Percentiles rank a stretch among this genome's conserved stretches.
These are phyloP conservation scores for Sitta europaea DNA, from an alignment of 2,113 vertebrate species.

Conservation along the genomic window DNA sequence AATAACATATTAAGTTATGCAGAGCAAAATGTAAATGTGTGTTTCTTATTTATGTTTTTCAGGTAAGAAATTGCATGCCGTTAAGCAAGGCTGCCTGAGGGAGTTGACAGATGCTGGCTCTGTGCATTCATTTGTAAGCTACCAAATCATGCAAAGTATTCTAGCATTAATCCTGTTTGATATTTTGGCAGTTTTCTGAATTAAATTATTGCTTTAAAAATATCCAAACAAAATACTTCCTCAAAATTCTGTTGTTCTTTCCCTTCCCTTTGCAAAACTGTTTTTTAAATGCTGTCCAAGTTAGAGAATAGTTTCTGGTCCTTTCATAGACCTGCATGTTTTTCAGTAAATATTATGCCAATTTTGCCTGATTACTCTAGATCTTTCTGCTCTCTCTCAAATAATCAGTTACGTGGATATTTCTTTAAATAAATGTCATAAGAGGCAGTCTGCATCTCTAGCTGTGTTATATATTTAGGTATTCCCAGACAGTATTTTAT, in stretches of 20 bases:
- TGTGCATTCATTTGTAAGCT: conserved; percentile 73
- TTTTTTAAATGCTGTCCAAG: background rate
- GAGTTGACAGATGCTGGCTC: conserved; percentile 75
- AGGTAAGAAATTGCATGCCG: conserved; percentile 79
- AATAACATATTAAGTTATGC: conserved; percentile 63
- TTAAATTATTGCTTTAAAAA: background rate
- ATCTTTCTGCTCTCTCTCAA: background rate
- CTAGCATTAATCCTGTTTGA: conserved; percentile 25
- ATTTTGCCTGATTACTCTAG: background rate
- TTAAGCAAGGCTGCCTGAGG: conserved; percentile 72
- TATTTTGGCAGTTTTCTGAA: conserved; percentile 12
- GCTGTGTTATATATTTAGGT: background rate
- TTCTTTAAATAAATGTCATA: background rate
- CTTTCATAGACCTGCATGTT: background rate
- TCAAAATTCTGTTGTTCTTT: background rate
- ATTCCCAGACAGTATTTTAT: background rate
- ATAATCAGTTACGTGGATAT: background rate
- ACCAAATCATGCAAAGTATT: conserved; percentile 68
- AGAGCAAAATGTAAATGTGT: conserved; percentile 67
- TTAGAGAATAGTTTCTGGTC: background rate
- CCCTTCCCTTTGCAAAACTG: background rate
- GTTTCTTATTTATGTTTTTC: conserved; percentile 76
- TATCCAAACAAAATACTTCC: background rate
- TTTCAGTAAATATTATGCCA: background rate
- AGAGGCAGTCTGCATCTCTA: background rate